Evolutionary conservation across 2,113 vertebrate species (phyloP).

Genomic region (sheep (Ovis aries)): DNA sequence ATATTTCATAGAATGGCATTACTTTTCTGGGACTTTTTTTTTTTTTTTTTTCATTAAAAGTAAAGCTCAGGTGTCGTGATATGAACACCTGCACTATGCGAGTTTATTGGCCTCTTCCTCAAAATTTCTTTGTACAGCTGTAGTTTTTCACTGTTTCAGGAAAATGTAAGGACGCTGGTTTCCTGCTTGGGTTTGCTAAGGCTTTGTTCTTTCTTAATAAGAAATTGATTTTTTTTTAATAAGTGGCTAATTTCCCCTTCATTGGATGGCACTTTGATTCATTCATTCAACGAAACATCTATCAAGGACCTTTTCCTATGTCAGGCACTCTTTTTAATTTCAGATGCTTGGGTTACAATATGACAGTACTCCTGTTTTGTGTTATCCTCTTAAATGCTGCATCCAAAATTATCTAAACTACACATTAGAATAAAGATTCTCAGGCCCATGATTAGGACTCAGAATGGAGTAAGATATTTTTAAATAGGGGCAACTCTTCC

Average conservation of each 20-base stretch:
- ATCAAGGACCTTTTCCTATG: not conserved
- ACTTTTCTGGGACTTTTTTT: not conserved
- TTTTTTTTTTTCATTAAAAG: not conserved
- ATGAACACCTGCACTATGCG: not conserved
- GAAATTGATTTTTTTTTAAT: not conserved
- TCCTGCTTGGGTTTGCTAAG: not conserved
- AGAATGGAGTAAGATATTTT: not conserved
- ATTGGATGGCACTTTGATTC: not conserved
- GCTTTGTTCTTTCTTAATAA: not conserved
- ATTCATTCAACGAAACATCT: not conserved
- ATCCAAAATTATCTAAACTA: not conserved
- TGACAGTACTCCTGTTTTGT: not conserved
- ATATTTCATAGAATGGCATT: conserved; percentile 2
- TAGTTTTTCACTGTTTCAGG: conserved; percentile 29
- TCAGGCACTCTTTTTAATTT: not conserved
- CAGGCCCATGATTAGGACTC: not conserved
- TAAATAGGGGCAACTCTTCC: not conserved
- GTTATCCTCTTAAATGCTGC: not conserved
- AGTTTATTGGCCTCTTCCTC: not conserved
- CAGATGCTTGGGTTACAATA: not conserved
- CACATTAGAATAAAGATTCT: not conserved
- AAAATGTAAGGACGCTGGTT: not conserved
- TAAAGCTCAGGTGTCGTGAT: not conserved
- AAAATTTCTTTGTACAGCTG: not conserved
- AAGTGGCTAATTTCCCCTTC: not conserved